Base-by-base conservation (phyloP, 2,888 invertebrate species). In the Cetonia aurata region DNA sequence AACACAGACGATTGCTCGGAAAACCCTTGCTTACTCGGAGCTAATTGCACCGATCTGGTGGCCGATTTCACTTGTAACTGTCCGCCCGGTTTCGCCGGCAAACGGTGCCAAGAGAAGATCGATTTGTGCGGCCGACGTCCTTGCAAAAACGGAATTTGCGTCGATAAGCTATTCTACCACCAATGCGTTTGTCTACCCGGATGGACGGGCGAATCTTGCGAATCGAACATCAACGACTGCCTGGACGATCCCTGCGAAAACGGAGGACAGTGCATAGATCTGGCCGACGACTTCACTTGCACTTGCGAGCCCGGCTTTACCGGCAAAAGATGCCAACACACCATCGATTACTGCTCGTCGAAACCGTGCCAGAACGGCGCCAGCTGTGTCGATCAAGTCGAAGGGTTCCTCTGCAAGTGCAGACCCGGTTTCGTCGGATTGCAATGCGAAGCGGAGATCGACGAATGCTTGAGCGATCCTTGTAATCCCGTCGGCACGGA, bases 41-140 rank as follows among this genome's bases (percentile, higher is more conserved):
- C 97, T 0, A 94, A 94, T 76, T 98, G 98, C 83, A 96, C 96
- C 0, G 99, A 99, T 84, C 87, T 98, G 76, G 91, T 98, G 0
- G 95, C 95, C 74, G 98, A 98, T 83, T 99, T 98, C 83, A 92
- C 89, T 75, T 99, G 99, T 80, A 87, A 91, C 8, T 99, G 99
- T 84, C 96, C 97, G 4, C 89, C 93, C 46, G 99, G 99, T 44
- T 99, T 98, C 81, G 93, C 94, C 10, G 99, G 99, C 46, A 96
- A 97, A 84, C 90, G 98, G 44, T 99, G 99, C 80, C 96, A 99
- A 78, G 92, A 93, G 77, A 98, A 99, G 82, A 94, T 98, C 67
- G 94, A 99, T 80, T 88, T 98, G 1, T 99, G 99, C 82, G 88
- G 91, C 0, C 92, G 92, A 65, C 92, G 91, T 79, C 98, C 98